A percentile compares a stretch with the other conserved stretches of the same genome.
phyloP scores from a whole-genome alignment of 2,797 vertebrate species.

The Lophotriccus pileatus region DNA sequence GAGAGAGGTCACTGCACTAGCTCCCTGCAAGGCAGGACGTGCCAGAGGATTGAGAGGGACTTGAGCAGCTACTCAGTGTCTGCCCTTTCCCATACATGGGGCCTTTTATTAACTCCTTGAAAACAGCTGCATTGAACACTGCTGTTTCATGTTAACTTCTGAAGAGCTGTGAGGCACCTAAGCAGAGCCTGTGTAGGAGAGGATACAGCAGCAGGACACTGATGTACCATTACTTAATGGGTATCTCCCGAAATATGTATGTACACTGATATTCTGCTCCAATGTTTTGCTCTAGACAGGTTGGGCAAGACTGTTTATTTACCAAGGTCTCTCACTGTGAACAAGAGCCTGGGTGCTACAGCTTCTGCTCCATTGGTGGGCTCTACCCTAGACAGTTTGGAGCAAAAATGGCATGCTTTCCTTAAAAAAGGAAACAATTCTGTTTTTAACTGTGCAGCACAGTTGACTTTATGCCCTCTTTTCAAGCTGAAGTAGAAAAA shows the following conservation, averaged over 20 bases:
- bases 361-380: conserved; percentile 3
- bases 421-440: conserved; percentile 11
- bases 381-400: neutral
- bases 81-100: neutral
- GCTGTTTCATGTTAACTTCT: neutral
- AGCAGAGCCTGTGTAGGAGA: neutral
- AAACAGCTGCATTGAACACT: neutral
- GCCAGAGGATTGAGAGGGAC: conserved; percentile 38
- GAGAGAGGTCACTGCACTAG: conserved; percentile 39
- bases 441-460: neutral
- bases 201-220: neutral
- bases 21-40: conserved; percentile 10
- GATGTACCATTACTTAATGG: neutral
- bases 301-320: neutral
- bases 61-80: neutral
- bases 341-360: neutral
- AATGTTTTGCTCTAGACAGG: neutral
- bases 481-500: conserved; percentile 9
- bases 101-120: conserved; percentile 33
- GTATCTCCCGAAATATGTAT: neutral
- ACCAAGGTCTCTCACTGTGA: accelerated
- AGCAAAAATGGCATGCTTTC: conserved; percentile 2
- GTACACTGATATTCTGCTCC: neutral
- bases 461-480: conserved; percentile 16
- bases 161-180: neutral